Evolutionary conservation across 1,140 invertebrate species (phyloP).

Genomic region (Belonocnema kinseyi): DNA sequence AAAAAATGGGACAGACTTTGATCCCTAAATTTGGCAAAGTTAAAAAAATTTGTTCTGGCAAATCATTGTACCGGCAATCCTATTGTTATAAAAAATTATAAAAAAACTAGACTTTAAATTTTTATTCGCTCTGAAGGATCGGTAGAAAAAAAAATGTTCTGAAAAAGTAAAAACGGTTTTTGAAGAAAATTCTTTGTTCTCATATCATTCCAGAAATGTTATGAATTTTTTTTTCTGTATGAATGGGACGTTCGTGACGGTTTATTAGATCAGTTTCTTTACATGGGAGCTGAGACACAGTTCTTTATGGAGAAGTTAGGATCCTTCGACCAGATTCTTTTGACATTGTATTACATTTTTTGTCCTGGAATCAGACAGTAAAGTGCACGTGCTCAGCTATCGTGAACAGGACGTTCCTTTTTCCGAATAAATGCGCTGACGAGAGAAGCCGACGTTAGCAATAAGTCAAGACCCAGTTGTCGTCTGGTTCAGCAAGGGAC

Average conservation of each 20-base stretch:
- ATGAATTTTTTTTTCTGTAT: not conserved
- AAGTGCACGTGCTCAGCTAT: constrained; percentile 19
- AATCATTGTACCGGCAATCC: no score
- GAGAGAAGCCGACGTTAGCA: constrained; percentile 30
- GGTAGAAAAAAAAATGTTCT: no score
- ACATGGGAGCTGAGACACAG: no score
- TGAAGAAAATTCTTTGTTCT: no score
- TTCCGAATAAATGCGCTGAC: constrained; percentile 26
- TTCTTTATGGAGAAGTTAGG: not conserved
- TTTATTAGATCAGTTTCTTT: no score
- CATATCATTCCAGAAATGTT: not conserved
- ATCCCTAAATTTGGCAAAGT: no score
- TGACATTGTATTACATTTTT: constrained; percentile 28
- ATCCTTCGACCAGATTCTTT: constrained; percentile 5
- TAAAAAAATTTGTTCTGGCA: no score
- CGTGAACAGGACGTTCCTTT: constrained; percentile 26
- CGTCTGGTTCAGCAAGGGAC: not conserved
- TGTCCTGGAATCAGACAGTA: constrained; percentile 12
- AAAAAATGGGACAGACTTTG: no score
- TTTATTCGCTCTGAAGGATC: no score
- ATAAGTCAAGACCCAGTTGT: constrained; percentile 25
- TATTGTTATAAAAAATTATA: no score
- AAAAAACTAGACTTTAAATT: no score
- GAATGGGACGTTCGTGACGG: not conserved
- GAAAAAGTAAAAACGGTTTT: no score